phyloP scores from a whole-genome alignment of 1,140 invertebrate genomes.

The Pygmarrhopalites habei region DNA sequence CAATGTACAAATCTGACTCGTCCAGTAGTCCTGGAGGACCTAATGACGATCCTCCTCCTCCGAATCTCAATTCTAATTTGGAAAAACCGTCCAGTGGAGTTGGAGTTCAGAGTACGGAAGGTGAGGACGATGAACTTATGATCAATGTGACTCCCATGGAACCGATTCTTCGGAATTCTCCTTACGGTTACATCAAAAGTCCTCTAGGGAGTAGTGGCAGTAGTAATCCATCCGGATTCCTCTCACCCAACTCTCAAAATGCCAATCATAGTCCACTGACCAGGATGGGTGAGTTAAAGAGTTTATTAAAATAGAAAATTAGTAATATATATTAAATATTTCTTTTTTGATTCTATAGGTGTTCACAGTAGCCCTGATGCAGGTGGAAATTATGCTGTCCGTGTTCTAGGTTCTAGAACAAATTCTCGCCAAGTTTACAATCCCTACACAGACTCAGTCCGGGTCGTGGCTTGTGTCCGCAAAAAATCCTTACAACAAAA shows the following conservation, averaged over 20 bases:
- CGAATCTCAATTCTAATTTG: background rate
- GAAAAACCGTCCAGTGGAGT: background rate
- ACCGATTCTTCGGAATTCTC: conserved; percentile 59
- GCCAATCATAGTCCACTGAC: conserved; percentile 11
- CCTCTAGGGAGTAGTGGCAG: conserved; percentile 18
- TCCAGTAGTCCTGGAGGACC: background rate
- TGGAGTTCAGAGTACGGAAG: conserved; percentile 42
- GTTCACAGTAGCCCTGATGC: conserved; percentile 14
- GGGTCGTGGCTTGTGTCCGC: conserved; percentile 3
- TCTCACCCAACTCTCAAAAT: conserved; percentile 17
- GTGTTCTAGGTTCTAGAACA: background rate
- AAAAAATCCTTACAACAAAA: background rate
- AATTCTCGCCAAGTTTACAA: conserved; percentile 18
- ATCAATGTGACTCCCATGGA: conserved; percentile 87
- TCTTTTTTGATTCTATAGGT: too few species aligned
- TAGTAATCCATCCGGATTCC: conserved; percentile 28
- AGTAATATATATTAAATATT: too few species aligned
- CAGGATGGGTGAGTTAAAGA: conserved; percentile 23
- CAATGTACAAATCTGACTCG: conserved; percentile 2
- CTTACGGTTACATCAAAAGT: conserved; percentile 57
- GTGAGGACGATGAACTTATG: conserved; percentile 61
- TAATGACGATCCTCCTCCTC: background rate
- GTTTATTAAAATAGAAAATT: too few species aligned
- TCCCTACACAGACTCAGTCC: conserved; percentile 22
- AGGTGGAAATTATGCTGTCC: background rate